phyloP scores from a whole-genome alignment of 2,888 invertebrate genomes.

The Diogma glabrata region DNA sequence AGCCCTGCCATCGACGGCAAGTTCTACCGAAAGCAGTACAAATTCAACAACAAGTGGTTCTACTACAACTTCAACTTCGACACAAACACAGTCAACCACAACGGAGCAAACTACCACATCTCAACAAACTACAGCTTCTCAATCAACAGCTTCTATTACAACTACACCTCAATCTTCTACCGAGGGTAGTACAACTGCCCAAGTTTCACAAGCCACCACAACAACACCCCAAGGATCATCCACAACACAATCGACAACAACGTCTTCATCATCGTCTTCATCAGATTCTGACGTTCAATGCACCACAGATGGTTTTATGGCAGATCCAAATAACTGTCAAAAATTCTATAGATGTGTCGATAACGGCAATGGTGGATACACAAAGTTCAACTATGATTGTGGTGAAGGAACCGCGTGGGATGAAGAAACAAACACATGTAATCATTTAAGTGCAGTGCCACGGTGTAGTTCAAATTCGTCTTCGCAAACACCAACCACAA shows the following conservation, averaged over 20 bases:
- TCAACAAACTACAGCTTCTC: constrained; percentile 6
- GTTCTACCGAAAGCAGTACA: constrained; percentile 25
- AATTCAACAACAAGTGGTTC: constrained; percentile 20
- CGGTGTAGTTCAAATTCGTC: constrained; percentile 21
- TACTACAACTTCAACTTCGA: constrained; percentile 14
- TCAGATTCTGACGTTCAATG: constrained; percentile 26
- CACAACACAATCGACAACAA: constrained; percentile 20
- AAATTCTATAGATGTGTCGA: constrained; percentile 47
- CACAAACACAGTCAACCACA: constrained; percentile 15
- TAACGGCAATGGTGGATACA: constrained; percentile 34
- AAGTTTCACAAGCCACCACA: too few relatives aligned
- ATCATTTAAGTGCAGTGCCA: constrained; percentile 28
- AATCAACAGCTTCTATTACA: background rate
- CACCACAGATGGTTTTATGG: constrained; percentile 34
- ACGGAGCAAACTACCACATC: constrained; percentile 18
- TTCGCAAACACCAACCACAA: constrained; percentile 7
- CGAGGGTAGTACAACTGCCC: constrained; percentile 8
- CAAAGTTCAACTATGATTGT: constrained; percentile 41
- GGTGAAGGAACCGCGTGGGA: constrained; percentile 48
- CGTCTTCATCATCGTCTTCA: background rate
- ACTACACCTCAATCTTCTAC: constrained; percentile 4
- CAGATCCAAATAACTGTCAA: constrained; percentile 39
- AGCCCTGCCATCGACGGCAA: constrained; percentile 24
- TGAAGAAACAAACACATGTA: constrained; percentile 42
- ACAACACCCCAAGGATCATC: constrained; percentile 22